A percentile compares a stretch with the other conserved stretches of the same genome.
Conservation (phyloP, 2,888 invertebrate species). For the Rhodophaea formosa region DNA sequence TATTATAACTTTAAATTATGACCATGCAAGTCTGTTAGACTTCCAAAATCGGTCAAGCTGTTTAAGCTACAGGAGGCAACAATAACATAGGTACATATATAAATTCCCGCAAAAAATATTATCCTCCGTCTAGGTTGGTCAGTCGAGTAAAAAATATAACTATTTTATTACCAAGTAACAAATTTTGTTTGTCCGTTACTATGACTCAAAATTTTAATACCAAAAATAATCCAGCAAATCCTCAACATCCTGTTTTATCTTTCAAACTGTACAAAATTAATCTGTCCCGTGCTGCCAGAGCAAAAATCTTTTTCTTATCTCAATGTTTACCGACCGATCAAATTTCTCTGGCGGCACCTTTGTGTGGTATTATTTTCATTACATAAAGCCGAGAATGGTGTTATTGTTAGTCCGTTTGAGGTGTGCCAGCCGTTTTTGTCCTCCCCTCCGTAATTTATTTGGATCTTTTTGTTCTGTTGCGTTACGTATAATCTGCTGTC, state of each 20-base stretch:
- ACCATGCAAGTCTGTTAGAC: too few species aligned
- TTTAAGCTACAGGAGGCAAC: too few species aligned
- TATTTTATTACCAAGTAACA: too few species aligned
- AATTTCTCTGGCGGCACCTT: conserved; percentile 50
- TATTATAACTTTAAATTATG: too few species aligned
- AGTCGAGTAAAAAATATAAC: too few species aligned
- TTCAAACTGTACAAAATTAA: conserved; percentile 3
- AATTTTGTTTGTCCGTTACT: too few species aligned
- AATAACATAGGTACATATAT: too few species aligned
- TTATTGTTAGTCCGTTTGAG: conserved; percentile 72
- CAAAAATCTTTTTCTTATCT: conserved; percentile 34
- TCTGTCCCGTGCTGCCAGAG: conserved; percentile 9
- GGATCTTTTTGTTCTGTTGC: conserved; percentile 52
- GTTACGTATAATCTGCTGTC: conserved; percentile 44
- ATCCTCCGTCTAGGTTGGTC: too few species aligned
- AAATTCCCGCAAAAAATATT: too few species aligned
- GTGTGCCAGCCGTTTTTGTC: conserved; percentile 60
- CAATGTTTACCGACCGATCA: conserved; percentile 50
- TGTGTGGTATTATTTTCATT: conserved; percentile 50
- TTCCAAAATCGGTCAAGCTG: too few species aligned
- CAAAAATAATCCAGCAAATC: not conserved
- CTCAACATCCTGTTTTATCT: conserved; percentile 4
- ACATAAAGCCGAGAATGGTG: conserved; percentile 47
- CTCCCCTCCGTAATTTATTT: conserved; percentile 57
- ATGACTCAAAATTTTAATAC: not conserved